Evolutionary conservation across 2,113 vertebrate genomes (phyloP).

Genomic region (Pygoscelis adeliae): DNA sequence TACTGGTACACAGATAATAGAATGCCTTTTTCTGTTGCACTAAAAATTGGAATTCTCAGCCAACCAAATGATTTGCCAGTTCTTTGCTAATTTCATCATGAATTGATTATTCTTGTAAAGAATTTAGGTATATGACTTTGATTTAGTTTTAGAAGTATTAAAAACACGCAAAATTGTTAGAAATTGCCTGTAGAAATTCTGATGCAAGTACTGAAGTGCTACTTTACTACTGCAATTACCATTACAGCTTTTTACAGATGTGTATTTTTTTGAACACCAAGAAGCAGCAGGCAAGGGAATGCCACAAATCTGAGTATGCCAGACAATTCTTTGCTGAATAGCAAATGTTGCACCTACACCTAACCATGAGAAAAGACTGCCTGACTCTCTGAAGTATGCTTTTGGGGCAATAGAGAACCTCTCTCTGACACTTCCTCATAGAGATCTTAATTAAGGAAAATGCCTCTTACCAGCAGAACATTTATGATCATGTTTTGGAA

Average conservation of each 20-base stretch:
- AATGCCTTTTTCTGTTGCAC: neutral
- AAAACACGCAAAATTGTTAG: neutral
- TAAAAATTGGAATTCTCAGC: neutral
- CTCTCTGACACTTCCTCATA: neutral
- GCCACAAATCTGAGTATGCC: neutral
- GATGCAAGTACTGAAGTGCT: neutral
- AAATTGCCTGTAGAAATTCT: neutral
- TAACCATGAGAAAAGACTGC: neutral
- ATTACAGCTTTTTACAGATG: neutral
- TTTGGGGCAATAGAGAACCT: neutral
- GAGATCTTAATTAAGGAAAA: neutral
- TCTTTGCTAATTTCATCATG: neutral
- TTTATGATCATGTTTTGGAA: neutral
- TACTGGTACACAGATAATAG: neutral
- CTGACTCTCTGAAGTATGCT: neutral
- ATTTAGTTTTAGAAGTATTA: neutral
- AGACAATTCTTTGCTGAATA: neutral
- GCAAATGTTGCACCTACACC: neutral
- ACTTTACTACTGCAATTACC: neutral
- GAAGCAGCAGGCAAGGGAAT: neutral
- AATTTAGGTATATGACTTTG: neutral
- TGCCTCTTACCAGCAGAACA: neutral
- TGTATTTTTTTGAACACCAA: neutral
- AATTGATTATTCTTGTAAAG: neutral
- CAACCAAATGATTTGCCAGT: neutral